These are phyloP conservation scores for Dione vanillae DNA, from an alignment of 2,888 invertebrate genomes.

Conservation along the genomic window DNA sequence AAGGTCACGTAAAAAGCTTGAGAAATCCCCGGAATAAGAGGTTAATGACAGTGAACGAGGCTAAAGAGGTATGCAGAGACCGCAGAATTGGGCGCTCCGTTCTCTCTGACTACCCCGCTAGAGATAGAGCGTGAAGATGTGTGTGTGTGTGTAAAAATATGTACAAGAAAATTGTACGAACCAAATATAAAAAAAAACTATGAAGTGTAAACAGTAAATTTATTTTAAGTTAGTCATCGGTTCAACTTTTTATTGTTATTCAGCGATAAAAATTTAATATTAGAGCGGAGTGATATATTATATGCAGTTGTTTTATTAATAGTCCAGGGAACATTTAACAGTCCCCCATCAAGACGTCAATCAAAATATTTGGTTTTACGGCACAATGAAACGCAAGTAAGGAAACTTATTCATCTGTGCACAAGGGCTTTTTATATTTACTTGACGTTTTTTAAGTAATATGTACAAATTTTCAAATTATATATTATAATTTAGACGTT, in stretches of 20 bases:
- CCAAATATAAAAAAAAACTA: background rate
- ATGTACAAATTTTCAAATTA: too few relatives aligned
- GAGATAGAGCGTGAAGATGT: too few relatives aligned
- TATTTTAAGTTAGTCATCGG: background rate
- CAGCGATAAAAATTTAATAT: constrained; percentile 6
- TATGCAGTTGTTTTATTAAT: constrained; percentile 51
- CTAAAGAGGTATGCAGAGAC: too few relatives aligned
- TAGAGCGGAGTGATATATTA: constrained; percentile 29
- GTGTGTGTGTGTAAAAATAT: too few relatives aligned
- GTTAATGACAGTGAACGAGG: too few relatives aligned
- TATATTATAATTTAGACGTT: too few relatives aligned
- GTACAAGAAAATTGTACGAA: background rate
- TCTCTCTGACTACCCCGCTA: too few relatives aligned
- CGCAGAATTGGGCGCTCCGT: too few relatives aligned
- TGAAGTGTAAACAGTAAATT: background rate
- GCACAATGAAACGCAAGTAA: constrained; percentile 59
- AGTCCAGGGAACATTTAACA: constrained; percentile 69
- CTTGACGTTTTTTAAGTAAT: background rate
- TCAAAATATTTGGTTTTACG: constrained; percentile 67
- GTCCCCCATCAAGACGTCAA: constrained; percentile 64
- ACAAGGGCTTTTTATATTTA: background rate
- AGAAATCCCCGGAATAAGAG: too few relatives aligned
- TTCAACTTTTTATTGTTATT: constrained; percentile 12
- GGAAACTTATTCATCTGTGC: constrained; percentile 31
- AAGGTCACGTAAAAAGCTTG: too few relatives aligned